These are phyloP conservation scores for Steatornis caripensis DNA, from an alignment of 2,113 vertebrate genomes.

Conservation along the genomic window DNA sequence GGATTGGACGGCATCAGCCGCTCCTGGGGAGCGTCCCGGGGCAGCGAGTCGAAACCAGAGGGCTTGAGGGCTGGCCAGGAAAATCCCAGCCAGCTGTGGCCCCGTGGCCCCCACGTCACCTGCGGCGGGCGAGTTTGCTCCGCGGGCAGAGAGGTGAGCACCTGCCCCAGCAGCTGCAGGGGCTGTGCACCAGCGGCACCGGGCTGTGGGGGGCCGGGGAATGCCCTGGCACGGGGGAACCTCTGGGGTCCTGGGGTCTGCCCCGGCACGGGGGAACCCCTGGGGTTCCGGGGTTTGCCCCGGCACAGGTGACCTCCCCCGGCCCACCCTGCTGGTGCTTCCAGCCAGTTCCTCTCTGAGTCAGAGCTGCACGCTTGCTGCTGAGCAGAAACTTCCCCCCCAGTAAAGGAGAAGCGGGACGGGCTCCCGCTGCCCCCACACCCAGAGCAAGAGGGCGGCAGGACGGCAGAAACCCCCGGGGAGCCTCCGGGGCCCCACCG, in stretches of 20 bases:
- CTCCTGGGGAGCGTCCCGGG: background rate
- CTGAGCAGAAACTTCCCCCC: background rate
- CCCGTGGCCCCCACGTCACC: background rate
- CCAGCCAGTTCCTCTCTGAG: background rate
- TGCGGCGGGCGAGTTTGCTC: background rate
- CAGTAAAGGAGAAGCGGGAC: background rate
- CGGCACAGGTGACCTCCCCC: background rate
- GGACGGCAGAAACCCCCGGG: background rate
- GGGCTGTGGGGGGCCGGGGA: background rate
- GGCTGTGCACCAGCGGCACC: rapidly evolving
- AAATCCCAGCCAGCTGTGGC: background rate
- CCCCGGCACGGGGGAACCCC: too few species aligned
- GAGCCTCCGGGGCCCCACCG: background rate
- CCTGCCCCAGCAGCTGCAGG: background rate
- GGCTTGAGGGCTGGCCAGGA: background rate
- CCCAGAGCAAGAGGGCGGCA: background rate
- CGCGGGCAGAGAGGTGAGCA: background rate
- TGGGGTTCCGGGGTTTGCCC: background rate
- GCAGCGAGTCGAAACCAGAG: background rate
- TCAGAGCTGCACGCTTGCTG: background rate
- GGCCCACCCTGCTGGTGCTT: rapidly evolving
- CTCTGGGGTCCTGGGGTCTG: background rate
- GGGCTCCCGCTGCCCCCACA: background rate
- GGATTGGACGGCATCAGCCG: rapidly evolving
- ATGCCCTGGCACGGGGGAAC: background rate